Conservation (phyloP, 2,113 vertebrate genomes). For the Vidua macroura region DNA sequence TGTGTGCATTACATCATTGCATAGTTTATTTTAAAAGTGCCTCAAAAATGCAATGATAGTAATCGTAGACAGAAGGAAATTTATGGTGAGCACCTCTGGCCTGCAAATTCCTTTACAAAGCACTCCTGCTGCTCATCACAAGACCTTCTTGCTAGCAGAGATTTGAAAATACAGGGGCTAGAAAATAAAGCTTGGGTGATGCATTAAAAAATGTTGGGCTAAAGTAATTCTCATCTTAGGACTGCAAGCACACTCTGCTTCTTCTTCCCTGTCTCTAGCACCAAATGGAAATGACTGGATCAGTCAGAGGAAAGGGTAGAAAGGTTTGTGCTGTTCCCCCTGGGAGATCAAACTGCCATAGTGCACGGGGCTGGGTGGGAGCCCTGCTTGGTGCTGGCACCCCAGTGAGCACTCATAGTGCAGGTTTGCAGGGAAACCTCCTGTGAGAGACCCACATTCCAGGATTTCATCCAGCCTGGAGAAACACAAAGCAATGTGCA, state of each 20-base stretch:
- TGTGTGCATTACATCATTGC: slow-evolving; percentile 82
- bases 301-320: not conserved
- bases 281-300: not conserved
- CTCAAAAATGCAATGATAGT: slow-evolving; percentile 89
- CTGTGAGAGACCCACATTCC: not conserved
- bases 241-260: not conserved
- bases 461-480: not conserved
- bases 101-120: slow-evolving; percentile 83
- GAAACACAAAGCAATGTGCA: not conserved
- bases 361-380: fast-evolving
- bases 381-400: not conserved
- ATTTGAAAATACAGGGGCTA: slow-evolving; percentile 61
- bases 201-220: slow-evolving; percentile 52
- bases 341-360: not conserved
- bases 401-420: not conserved
- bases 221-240: slow-evolving; percentile 46
- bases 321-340: not conserved
- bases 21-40: slow-evolving; percentile 90
- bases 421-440: not conserved
- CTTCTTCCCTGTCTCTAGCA: not conserved
- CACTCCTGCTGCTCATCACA: slow-evolving; percentile 75
- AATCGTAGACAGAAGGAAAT: slow-evolving; percentile 87
- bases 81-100: slow-evolving; percentile 73
- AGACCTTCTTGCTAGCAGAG: slow-evolving; percentile 79
- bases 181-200: slow-evolving; percentile 53